These are phyloP conservation scores for Ectropis crepuscularia DNA, from an alignment of 2,888 invertebrate species.

Conservation along the genomic window DNA sequence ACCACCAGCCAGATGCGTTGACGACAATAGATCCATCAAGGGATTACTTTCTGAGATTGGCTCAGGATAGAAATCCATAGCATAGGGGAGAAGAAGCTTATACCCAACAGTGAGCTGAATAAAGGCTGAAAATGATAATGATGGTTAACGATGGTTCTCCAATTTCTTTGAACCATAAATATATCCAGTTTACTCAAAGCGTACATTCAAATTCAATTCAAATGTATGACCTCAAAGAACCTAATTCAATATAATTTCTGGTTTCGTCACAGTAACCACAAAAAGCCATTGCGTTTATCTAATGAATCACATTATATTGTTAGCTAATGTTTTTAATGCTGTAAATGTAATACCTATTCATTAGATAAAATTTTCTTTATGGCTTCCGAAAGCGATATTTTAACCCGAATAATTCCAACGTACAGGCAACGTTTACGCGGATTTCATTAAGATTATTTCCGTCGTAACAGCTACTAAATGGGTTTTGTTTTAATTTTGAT, in stretches of 20 bases:
- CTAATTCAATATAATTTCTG: constrained; percentile 6
- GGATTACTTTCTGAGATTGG: too few relatives aligned
- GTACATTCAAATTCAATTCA: too few relatives aligned
- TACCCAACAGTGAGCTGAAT: too few relatives aligned
- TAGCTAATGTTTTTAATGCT: constrained; percentile 55
- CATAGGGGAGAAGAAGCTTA: too few relatives aligned
- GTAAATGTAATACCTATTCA: constrained; percentile 54
- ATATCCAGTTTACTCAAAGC: too few relatives aligned
- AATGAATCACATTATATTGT: constrained; percentile 51
- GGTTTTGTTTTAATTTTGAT: constrained; percentile 30
- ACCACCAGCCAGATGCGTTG: too few relatives aligned
- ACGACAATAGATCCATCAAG: too few relatives aligned
- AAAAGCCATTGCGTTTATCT: constrained; percentile 40
- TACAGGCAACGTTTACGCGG: constrained; percentile 61
- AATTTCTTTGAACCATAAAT: too few relatives aligned
- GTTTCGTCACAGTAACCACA: constrained; percentile 9
- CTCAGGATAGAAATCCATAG: too few relatives aligned
- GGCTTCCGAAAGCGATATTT: constrained; percentile 77
- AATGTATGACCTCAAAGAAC: too few relatives aligned
- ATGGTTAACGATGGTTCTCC: too few relatives aligned
- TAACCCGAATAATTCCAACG: constrained; percentile 70
- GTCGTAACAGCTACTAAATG: constrained; percentile 43
- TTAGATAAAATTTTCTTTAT: constrained; percentile 77
- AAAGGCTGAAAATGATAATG: too few relatives aligned
- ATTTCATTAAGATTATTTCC: constrained; percentile 62